Conservation (phyloP, 2,888 invertebrate species). For the Tetranychus truncatus region DNA sequence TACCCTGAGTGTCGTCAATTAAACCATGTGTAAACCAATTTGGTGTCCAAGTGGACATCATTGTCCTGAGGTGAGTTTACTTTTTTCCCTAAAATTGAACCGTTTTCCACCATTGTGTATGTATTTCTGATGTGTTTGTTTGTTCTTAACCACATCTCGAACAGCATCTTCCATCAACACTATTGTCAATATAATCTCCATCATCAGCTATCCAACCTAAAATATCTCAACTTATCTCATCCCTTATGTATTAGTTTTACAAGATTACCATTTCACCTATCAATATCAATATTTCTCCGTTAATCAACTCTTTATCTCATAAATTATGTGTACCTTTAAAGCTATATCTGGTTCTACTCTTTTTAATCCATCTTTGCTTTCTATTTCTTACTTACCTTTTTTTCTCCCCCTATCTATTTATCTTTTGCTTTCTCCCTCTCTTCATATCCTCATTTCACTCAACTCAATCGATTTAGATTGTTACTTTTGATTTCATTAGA, state of each 20-base stretch:
- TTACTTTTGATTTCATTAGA: background rate
- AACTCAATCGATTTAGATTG: constrained; percentile 9
- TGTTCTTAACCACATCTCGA: background rate
- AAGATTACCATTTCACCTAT: too few relatives aligned
- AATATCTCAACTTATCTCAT: background rate
- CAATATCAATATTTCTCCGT: too few relatives aligned
- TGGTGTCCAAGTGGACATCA: constrained; percentile 23
- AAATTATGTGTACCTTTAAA: too few relatives aligned
- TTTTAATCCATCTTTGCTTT: too few relatives aligned
- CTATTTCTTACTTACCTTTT: too few relatives aligned
- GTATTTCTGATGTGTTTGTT: background rate
- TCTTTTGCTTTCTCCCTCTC: constrained; percentile 19
- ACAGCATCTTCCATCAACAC: background rate
- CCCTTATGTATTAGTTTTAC: too few relatives aligned
- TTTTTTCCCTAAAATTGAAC: background rate
- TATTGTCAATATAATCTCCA: background rate
- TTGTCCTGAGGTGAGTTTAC: constrained; percentile 22
- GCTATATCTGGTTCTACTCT: too few relatives aligned
- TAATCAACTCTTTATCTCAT: too few relatives aligned
- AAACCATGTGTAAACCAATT: constrained; percentile 20
- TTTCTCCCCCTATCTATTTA: background rate
- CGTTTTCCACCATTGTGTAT: too few relatives aligned
- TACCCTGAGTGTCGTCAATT: background rate
- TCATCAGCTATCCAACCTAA: constrained; percentile 13
- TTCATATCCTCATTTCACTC: constrained; percentile 22